These are phyloP conservation scores for Excalfactoria chinensis DNA, from an alignment of 2,113 vertebrate species.

Conservation along the genomic window DNA sequence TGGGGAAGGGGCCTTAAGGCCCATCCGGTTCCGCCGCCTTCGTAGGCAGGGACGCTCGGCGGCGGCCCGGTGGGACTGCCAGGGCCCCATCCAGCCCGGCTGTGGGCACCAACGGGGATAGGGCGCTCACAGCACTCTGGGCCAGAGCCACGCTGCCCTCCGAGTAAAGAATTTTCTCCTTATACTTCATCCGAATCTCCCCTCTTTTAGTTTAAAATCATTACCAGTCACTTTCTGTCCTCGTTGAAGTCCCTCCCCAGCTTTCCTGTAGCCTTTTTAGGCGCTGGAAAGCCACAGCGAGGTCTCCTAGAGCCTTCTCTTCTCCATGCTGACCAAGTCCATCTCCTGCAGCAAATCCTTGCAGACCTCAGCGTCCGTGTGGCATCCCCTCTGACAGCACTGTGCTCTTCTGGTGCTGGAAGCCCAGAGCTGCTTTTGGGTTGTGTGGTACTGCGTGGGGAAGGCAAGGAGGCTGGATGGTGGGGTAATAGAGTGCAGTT, in stretches of 20 bases:
- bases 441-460: too few relatives aligned
- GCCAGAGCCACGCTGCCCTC: neutral
- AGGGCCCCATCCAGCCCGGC: neutral
- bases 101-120: neutral
- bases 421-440: neutral
- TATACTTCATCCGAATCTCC: neutral
- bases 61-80: neutral
- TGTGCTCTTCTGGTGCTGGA: neutral
- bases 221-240: neutral
- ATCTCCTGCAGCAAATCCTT: neutral
- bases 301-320: neutral
- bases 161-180: neutral
- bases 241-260: neutral
- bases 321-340: neutral
- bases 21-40: neutral
- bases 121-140: neutral
- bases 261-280: neutral
- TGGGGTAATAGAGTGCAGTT: neutral
- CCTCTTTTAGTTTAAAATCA: neutral
- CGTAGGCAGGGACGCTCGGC: neutral
- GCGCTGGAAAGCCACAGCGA: neutral
- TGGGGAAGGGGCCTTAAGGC: neutral
- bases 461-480: neutral
- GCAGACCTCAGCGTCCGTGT: too few relatives aligned
- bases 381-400: neutral